Evolutionary conservation across 2,888 invertebrate species (phyloP).

Genomic region (Torymus texanus): DNA sequence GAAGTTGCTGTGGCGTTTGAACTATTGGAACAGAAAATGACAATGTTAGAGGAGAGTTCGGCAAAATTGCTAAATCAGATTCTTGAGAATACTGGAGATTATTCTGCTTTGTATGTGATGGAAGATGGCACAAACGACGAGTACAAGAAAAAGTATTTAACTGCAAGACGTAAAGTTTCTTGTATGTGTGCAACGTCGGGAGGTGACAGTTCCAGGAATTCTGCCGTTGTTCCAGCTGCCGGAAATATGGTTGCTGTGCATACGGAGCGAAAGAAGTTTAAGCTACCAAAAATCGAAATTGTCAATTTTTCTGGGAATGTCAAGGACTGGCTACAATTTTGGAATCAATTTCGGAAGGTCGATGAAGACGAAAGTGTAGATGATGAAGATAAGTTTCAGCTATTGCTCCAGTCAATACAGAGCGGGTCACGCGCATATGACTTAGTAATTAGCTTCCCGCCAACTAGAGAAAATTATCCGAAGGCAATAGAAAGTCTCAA

Average conservation of each 20-base stretch:
- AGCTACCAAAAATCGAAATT: neutral
- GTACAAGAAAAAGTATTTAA: too few species aligned
- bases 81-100: too few species aligned
- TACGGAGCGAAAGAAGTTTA: neutral
- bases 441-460: constrained; percentile 58
- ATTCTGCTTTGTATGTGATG: too few species aligned
- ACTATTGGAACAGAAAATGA: too few species aligned
- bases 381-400: neutral
- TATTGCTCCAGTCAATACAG: neutral
- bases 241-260: neutral
- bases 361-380: neutral
- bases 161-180: too few species aligned
- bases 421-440: constrained; percentile 35
- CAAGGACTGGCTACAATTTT: neutral
- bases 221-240: too few species aligned
- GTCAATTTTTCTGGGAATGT: neutral
- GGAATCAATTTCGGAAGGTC: neutral
- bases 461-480: constrained; percentile 60
- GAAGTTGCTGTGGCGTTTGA: too few species aligned
- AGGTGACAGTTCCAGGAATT: too few species aligned
- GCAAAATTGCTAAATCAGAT: too few species aligned
- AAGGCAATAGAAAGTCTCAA: constrained; percentile 58
- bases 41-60: too few species aligned
- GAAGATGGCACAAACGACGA: too few species aligned
- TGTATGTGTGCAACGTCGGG: too few species aligned